These are phyloP conservation scores for Globia sparganii DNA, from an alignment of 2,888 invertebrate genomes.

Conservation along the genomic window DNA sequence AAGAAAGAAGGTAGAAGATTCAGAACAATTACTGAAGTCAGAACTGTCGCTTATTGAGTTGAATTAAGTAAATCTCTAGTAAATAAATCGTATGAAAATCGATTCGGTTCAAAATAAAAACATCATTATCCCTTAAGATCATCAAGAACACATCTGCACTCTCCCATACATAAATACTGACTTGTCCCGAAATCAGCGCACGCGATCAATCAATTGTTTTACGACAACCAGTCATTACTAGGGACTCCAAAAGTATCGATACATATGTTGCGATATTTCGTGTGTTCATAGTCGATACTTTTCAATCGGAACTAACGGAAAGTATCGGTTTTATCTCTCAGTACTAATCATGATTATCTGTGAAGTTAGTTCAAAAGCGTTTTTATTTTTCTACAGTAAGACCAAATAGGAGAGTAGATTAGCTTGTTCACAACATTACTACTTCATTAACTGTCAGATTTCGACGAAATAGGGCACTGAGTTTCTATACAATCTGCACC, in stretches of 20 bases:
- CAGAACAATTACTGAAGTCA: not conserved
- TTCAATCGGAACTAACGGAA: not conserved
- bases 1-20: not conserved
- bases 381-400: not conserved
- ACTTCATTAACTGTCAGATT: not conserved
- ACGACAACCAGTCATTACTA: slow-evolving; percentile 54
- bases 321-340: not conserved
- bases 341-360: not conserved
- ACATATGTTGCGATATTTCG: not conserved
- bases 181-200: slow-evolving; percentile 43
- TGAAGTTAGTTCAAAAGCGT: not conserved
- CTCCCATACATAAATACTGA: slow-evolving; percentile 38
- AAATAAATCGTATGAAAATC: not conserved
- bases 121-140: slow-evolving; percentile 19
- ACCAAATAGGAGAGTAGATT: not conserved
- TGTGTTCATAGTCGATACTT: slow-evolving; percentile 1
- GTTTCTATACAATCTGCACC: not conserved
- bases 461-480: not conserved
- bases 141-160: slow-evolving; percentile 45
- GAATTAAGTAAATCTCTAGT: not conserved
- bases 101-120: not conserved
- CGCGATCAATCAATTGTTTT: slow-evolving; percentile 62
- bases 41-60: not conserved
- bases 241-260: slow-evolving; percentile 27
- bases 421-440: not conserved